These are phyloP conservation scores for Carduelis carduelis DNA, from an alignment of 2,797 vertebrate species.

Conservation along the genomic window DNA sequence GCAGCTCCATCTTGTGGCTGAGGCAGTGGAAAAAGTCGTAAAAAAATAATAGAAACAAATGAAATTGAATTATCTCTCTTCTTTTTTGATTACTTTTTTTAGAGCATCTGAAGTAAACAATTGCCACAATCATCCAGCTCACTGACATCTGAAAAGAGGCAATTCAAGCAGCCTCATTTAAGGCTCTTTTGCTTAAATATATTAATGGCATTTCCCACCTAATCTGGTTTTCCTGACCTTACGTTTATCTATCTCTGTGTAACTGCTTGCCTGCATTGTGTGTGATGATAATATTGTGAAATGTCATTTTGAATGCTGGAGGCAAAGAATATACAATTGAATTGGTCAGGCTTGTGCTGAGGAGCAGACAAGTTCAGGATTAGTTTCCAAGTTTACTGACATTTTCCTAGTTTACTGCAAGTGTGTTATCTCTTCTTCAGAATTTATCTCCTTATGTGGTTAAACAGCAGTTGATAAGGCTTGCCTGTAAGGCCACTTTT, in stretches of 20 bases:
- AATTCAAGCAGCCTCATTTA: not conserved
- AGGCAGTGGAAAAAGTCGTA: not conserved
- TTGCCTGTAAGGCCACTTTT: not conserved
- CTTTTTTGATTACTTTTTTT: not conserved
- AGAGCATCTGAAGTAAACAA: not conserved
- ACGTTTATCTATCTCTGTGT: not conserved
- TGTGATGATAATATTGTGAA: not conserved
- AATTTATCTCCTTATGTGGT: not conserved
- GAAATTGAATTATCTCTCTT: not conserved
- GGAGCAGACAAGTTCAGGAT: not conserved
- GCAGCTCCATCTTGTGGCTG: not conserved
- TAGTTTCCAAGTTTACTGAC: not conserved
- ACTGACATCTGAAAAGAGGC: not conserved
- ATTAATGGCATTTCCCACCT: not conserved
- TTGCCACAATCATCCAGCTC: not conserved
- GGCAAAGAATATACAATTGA: not conserved
- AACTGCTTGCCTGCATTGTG: not conserved
- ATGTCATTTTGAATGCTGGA: not conserved
- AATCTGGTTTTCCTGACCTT: not conserved
- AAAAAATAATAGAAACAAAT: not conserved
- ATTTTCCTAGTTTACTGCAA: not conserved
- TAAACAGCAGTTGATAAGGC: not conserved
- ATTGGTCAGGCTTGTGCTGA: not conserved
- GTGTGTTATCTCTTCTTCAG: not conserved
- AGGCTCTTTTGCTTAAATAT: not conserved